phyloP scores from a whole-genome alignment of 92 coral and sea anemone genomes.

The Hydrozoanthus gracilis region DNA sequence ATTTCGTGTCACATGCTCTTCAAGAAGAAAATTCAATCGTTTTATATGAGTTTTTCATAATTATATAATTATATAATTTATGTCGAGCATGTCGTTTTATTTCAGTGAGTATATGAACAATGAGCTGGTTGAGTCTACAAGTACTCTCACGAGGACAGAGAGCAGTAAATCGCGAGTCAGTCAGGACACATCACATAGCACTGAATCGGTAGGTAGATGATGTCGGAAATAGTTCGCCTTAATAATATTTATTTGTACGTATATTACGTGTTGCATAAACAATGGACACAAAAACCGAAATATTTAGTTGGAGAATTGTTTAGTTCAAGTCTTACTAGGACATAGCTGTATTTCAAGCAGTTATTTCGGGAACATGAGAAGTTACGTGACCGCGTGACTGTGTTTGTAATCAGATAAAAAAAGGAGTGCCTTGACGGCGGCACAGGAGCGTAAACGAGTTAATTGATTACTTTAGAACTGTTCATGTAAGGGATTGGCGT shows the following conservation, averaged over 20 bases:
- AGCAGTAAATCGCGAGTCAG: slow-evolving; percentile 91
- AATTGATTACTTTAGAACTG: background rate
- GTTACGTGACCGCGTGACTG: too few relatives aligned
- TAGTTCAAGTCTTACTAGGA: too few relatives aligned
- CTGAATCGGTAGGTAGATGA: slow-evolving; percentile 83
- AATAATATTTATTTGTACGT: background rate
- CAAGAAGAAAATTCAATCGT: too few relatives aligned
- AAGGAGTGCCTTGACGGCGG: too few relatives aligned
- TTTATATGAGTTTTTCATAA: background rate
- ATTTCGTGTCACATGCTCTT: too few relatives aligned
- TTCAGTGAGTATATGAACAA: slow-evolving; percentile 53
- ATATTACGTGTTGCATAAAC: too few relatives aligned
- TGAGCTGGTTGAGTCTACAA: slow-evolving; percentile 82
- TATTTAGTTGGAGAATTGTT: too few relatives aligned
- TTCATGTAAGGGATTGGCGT: too few relatives aligned
- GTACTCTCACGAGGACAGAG: slow-evolving; percentile 85
- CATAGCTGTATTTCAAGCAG: too few relatives aligned
- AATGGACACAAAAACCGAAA: background rate
- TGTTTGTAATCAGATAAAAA: too few relatives aligned
- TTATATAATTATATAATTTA: background rate
- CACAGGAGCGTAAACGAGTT: background rate
- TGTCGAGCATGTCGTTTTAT: background rate
- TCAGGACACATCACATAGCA: slow-evolving; percentile 81
- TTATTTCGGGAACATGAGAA: too few relatives aligned
- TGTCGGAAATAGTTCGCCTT: too few relatives aligned